These are phyloP conservation scores for Coelogynopora nodosa DNA, from an alignment of 2,888 invertebrate genomes.

Conservation along the genomic window DNA sequence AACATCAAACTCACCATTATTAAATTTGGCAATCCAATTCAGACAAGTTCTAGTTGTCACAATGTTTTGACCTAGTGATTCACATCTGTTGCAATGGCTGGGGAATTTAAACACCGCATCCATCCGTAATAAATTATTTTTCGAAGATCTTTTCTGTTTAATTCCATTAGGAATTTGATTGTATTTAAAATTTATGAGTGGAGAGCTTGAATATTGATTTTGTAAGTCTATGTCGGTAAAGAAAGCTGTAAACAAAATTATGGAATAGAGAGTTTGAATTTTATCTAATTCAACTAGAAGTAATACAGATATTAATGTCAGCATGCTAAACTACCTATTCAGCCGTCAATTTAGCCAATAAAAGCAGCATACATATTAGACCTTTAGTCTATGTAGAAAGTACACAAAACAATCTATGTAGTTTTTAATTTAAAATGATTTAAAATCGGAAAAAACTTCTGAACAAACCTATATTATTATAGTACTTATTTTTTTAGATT, in stretches of 20 bases:
- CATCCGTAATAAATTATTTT: neutral
- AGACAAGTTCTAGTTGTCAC: constrained; percentile 30
- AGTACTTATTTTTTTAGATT: no score
- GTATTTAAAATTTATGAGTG: neutral
- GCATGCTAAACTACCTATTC: no score
- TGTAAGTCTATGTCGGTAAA: neutral
- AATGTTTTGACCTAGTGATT: constrained; percentile 21
- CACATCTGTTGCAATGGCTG: constrained; percentile 22
- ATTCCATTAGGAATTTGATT: neutral
- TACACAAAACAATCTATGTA: neutral
- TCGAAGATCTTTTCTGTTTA: neutral
- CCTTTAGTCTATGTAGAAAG: no score
- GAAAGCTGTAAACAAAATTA: neutral
- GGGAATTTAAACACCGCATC: neutral
- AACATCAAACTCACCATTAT: constrained; percentile 17
- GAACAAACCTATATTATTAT: neutral
- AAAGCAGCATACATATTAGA: no score
- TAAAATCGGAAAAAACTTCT: neutral
- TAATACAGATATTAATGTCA: neutral
- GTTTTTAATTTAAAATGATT: neutral
- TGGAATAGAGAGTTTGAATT: neutral
- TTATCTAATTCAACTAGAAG: neutral
- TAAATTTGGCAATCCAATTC: constrained; percentile 17
- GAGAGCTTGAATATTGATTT: neutral
- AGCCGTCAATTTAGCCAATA: no score